Evolutionary conservation across 2,113 vertebrate genomes (phyloP), one percentile per base, ranked within the genome.

Genomic region (Thymallus thymallus): DNA sequence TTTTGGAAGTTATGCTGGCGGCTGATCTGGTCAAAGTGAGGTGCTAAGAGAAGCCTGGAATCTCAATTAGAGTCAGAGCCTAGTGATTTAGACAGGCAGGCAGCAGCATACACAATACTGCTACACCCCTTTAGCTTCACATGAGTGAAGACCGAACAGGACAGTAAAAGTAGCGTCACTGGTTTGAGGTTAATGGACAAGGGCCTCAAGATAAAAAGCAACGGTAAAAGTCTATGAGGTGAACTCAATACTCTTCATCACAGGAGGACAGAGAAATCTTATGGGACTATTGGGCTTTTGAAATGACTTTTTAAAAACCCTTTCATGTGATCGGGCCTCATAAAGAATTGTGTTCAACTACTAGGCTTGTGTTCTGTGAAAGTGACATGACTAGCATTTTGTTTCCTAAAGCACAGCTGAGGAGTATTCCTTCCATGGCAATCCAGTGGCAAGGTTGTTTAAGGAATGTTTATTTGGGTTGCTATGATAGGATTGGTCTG

Each of bases 401-500:
- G 74, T 9, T 68, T 80, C 62, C 69, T 71, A 58, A 73, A 70
- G 16, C 26, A 12, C 73, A 77, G 68, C 45, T 70, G 46, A 76
- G 23, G 62, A 75, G 23, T 24, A 74, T 77, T 74, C 32, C 72
- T 69, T 80, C 85, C 81, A 68, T 85, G 72, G 76, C 69, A 70
- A 58, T 71, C 26, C 65, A 72, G 68, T 71, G 51, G 81, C 9
- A 0, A 55, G 61, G 62, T 74, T 71, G 72, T 76, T 84, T 4
- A 1, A 75, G 69, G 69, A 78, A 81, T 91, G 88, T 92, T 91
- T 93, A 86, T 88, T 88, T 90, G 81, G 72, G 91, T 92, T 91
- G 84, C 91, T 82, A 92, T 86, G 91, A 85, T 84, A 75, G 73
- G 80, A 76, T 78, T 82, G 29, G 84, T 73, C 75, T 87, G 88